phyloP scores from a whole-genome alignment of 2,113 vertebrate species.

The Entosphenus tridentatus region DNA sequence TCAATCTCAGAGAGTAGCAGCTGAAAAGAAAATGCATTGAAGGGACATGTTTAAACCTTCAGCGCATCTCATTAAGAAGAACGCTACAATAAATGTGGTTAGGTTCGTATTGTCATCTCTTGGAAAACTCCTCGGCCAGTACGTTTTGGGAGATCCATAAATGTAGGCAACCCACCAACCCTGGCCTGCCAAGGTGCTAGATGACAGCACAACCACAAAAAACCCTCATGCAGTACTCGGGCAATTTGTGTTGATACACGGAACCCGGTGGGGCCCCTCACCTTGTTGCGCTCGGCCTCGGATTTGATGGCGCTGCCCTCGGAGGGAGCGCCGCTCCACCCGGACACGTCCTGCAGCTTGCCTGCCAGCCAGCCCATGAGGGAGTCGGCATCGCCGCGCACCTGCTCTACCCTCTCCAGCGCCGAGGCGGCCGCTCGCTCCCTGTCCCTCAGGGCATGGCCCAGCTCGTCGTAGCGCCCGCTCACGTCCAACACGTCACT shows the following conservation, averaged over 20 bases:
- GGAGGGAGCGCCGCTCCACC: conserved; percentile 41
- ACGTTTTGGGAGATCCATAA: no score
- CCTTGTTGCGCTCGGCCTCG: conserved; percentile 83
- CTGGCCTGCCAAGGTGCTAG: no score
- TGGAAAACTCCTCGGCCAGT: no score
- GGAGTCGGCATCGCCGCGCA: conserved; percentile 29
- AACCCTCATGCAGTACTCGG: no score
- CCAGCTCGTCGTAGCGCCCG: conserved; percentile 38
- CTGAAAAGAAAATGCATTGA: conserved; percentile 17
- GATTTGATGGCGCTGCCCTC: conserved; percentile 46
- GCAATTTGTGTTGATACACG: no score
- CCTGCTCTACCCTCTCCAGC: conserved; percentile 35
- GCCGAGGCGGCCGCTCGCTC: conserved; percentile 29
- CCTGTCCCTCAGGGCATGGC: conserved; percentile 30
- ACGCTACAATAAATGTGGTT: neutral
- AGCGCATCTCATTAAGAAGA: neutral
- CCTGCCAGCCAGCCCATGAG: conserved; percentile 45
- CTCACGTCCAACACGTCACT: conserved; percentile 55
- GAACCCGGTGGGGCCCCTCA: conserved; percentile 13
- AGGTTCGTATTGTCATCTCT: neutral
- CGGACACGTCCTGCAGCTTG: conserved; percentile 37
- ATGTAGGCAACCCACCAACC: no score
- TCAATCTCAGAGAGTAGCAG: conserved; percentile 56
- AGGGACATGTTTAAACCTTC: no score
- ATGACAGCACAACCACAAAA: no score